These are phyloP conservation scores for Calyptomena viridis DNA, from an alignment of 2,113 vertebrate genomes.

Conservation along the genomic window DNA sequence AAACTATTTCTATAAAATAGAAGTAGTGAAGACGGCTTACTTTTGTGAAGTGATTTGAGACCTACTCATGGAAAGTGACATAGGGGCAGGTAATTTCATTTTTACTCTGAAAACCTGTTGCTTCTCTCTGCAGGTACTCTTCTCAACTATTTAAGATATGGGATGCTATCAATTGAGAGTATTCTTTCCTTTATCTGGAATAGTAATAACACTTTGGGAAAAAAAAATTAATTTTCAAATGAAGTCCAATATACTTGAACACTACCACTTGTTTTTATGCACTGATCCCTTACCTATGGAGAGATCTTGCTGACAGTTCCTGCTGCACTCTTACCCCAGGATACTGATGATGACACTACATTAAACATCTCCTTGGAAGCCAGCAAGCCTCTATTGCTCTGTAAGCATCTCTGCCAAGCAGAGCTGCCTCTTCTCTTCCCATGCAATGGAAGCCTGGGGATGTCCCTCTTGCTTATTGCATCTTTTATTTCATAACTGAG, in stretches of 20 bases:
- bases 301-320: neutral
- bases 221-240: neutral
- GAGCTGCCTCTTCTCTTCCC: neutral
- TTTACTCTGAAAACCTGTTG: neutral
- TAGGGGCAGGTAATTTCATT: neutral
- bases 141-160: neutral
- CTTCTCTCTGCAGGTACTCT: neutral
- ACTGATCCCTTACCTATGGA: neutral
- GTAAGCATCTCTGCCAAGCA: neutral
- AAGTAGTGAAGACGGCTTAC: neutral
- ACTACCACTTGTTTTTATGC: neutral
- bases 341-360: neutral
- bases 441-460: neutral
- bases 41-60: neutral
- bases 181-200: neutral
- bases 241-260: neutral
- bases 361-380: neutral
- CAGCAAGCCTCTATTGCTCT: neutral
- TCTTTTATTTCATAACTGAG: neutral
- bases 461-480: neutral
- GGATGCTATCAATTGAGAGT: neutral
- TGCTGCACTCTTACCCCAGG: neutral
- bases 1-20: neutral
- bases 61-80: neutral
- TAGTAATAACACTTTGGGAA: neutral